Evolutionary conservation across 2,113 vertebrate species (phyloP).

Genomic region (Cebidichthys violaceus): DNA sequence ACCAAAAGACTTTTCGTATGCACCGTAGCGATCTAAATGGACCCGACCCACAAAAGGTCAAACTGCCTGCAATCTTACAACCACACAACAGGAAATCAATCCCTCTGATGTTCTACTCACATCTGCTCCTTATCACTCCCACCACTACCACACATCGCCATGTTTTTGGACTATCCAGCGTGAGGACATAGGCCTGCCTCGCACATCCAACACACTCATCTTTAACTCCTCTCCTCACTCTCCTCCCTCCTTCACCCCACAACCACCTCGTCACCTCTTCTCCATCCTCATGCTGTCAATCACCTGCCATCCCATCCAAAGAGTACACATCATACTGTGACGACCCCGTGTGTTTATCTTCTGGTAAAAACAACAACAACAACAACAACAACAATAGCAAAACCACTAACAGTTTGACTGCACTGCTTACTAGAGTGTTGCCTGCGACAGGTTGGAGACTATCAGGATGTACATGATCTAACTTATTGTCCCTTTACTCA

Average conservation of each 20-base stretch:
- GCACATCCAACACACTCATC: slow-evolving; percentile 53
- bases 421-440: slow-evolving; percentile 15
- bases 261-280: slow-evolving; percentile 37
- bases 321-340: slow-evolving; percentile 83
- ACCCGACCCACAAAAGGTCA: slow-evolving; percentile 26
- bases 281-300: slow-evolving; percentile 74
- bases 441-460: neutral
- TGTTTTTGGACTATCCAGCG: slow-evolving; percentile 44
- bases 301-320: slow-evolving; percentile 80
- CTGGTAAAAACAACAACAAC: slow-evolving; percentile 71
- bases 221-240: slow-evolving; percentile 69
- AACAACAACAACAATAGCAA: slow-evolving; percentile 32
- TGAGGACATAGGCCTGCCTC: slow-evolving; percentile 53
- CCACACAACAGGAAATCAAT: slow-evolving; percentile 28
- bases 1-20: neutral
- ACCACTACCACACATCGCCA: slow-evolving; percentile 31
- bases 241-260: slow-evolving; percentile 47
- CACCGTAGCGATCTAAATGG: neutral
- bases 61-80: slow-evolving; percentile 7
- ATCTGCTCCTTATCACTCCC: slow-evolving; percentile 16
- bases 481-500: neutral
- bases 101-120: slow-evolving; percentile 21
- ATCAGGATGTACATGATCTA: neutral
- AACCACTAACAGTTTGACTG: slow-evolving; percentile 34
- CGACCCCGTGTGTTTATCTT: slow-evolving; percentile 79